A percentile compares a stretch with the other conserved stretches of the same genome.
Conservation (phyloP, 2,888 invertebrate genomes). For the Sesamia inferens region DNA sequence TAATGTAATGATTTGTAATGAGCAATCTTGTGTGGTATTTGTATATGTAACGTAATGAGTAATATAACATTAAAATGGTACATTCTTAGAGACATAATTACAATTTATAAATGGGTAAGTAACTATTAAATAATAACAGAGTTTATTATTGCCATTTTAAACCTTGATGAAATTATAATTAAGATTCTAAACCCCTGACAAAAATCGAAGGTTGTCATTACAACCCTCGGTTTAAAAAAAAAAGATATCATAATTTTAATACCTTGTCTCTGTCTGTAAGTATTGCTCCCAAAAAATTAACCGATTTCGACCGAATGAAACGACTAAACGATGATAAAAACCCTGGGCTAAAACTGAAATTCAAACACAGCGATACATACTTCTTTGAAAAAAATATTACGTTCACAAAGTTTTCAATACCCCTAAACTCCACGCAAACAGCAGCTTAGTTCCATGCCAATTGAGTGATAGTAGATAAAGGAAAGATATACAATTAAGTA, state of each 20-base stretch:
- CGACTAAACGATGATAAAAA: too few relatives aligned
- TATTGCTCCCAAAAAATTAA: neutral
- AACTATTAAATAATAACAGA: neutral
- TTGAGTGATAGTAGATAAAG: too few relatives aligned
- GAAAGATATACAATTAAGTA: too few relatives aligned
- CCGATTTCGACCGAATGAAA: too few relatives aligned
- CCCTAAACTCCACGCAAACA: neutral
- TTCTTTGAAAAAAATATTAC: too few relatives aligned
- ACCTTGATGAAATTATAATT: too few relatives aligned
- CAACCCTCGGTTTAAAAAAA: neutral
- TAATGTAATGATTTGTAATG: slow-evolving; percentile 4
- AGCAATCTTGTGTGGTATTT: too few relatives aligned
- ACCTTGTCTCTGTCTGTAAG: neutral
- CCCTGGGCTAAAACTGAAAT: neutral
- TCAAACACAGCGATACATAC: neutral
- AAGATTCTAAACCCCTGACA: too few relatives aligned
- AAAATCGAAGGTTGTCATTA: too few relatives aligned
- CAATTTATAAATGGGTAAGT: neutral
- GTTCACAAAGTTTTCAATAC: neutral
- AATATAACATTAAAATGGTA: neutral
- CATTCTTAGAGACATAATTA: neutral
- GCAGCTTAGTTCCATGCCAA: too few relatives aligned
- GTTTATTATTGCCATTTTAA: neutral
- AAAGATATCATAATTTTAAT: neutral
- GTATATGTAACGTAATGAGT: too few relatives aligned